Conservation (phyloP, 2,888 invertebrate species). For the Iselma pallidipennis region DNA sequence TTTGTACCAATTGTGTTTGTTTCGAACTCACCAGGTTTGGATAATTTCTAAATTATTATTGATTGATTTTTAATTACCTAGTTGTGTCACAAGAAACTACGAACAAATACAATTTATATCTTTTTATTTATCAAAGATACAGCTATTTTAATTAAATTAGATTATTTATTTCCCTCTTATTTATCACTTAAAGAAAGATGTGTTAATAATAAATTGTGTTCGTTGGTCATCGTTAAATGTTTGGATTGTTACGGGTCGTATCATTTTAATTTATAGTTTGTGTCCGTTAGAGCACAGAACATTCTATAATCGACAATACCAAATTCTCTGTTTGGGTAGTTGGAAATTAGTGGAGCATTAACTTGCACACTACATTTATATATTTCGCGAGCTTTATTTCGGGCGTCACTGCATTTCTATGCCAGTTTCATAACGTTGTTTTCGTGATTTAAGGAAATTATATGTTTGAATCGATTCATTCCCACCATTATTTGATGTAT, state of each 20-base stretch:
- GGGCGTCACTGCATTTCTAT: constrained; percentile 25
- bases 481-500: constrained; percentile 9
- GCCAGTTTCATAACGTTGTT: constrained; percentile 25
- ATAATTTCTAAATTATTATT: no score
- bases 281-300: constrained; percentile 38
- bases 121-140: constrained; percentile 1
- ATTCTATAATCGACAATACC: constrained; percentile 45
- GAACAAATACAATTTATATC: neutral
- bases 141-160: no score
- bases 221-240: constrained; percentile 29
- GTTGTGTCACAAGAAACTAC: neutral
- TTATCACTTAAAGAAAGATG: constrained; percentile 18
- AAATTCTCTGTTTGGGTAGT: constrained; percentile 37
- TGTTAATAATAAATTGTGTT: constrained; percentile 30
- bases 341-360: constrained; percentile 46
- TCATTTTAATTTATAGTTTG: constrained; percentile 41
- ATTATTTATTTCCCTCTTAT: no score
- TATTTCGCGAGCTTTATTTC: constrained; percentile 32
- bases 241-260: constrained; percentile 40
- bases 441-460: constrained; percentile 37
- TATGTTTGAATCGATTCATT: constrained; percentile 25
- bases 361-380: constrained; percentile 44
- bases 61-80: no score
- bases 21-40: constrained; percentile 3
- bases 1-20: constrained; percentile 18